Evolutionary conservation across 2,797 vertebrate genomes (phyloP).

Genomic region (Xiphophorus birchmanni): DNA sequence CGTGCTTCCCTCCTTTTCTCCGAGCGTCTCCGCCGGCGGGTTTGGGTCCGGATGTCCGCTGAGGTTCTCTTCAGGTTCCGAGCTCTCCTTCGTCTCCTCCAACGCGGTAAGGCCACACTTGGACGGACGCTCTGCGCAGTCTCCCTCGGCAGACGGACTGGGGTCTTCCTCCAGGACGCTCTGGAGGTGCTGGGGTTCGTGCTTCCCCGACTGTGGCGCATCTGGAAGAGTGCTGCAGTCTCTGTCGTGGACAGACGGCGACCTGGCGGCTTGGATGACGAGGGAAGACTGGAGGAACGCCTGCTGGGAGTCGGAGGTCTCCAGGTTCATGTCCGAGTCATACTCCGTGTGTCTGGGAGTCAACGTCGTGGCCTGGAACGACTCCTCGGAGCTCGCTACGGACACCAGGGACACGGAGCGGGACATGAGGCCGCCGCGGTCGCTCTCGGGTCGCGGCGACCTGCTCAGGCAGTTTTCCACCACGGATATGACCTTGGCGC

Average conservation of each 20-base stretch:
- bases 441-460: slow-evolving; percentile 90
- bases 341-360: slow-evolving; percentile 89
- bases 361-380: slow-evolving; percentile 86
- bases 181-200: slow-evolving; percentile 85
- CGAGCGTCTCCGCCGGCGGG: slow-evolving; percentile 74
- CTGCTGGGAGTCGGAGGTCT: slow-evolving; percentile 91
- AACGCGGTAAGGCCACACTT: slow-evolving; percentile 73
- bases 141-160: slow-evolving; percentile 83
- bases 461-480: slow-evolving; percentile 87
- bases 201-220: slow-evolving; percentile 79
- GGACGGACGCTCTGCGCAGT: slow-evolving; percentile 78
- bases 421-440: slow-evolving; percentile 88
- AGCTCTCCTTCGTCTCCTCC: slow-evolving; percentile 83
- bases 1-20: slow-evolving; percentile 70
- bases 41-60: slow-evolving; percentile 59
- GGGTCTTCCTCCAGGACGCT: slow-evolving; percentile 90
- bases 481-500: slow-evolving; percentile 82
- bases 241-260: slow-evolving; percentile 88
- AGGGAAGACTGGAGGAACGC: slow-evolving; percentile 92
- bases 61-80: slow-evolving; percentile 74
- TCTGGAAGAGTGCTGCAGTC: slow-evolving; percentile 87
- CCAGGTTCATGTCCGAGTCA: slow-evolving; percentile 90
- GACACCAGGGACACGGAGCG: slow-evolving; percentile 93
- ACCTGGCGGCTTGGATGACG: slow-evolving; percentile 88
- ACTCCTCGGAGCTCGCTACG: slow-evolving; percentile 95